Conservation (phyloP, 2,797 vertebrate genomes). For the Numenius phaeopus region DNA sequence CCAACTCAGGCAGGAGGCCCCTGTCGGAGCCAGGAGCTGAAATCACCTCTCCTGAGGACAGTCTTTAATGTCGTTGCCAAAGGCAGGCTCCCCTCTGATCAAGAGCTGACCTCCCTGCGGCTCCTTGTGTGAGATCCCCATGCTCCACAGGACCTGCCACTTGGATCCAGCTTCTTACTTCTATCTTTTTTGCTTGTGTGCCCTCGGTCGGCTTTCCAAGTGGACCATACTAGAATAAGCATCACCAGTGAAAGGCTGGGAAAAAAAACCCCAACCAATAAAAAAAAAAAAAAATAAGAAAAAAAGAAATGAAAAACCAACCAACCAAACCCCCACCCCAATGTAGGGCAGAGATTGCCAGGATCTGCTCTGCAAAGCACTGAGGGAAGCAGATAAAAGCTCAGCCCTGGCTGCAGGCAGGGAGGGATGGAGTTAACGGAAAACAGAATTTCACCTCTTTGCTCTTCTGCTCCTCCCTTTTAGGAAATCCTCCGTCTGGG, state of each 20-base stretch:
- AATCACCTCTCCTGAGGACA: slow-evolving; percentile 25
- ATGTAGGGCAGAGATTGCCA: not conserved
- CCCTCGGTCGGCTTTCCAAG: accelerated
- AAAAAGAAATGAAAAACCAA: too few species aligned
- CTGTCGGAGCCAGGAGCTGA: slow-evolving; percentile 30
- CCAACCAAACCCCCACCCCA: not conserved
- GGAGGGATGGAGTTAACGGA: not conserved
- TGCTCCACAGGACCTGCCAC: not conserved
- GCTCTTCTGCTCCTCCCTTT: not conserved
- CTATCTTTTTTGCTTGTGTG: not conserved
- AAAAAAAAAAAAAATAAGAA: not conserved
- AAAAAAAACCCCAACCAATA: not conserved
- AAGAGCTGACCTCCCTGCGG: not conserved
- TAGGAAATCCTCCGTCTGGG: not conserved
- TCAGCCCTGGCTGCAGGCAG: not conserved
- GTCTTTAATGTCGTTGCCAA: not conserved
- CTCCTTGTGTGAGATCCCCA: not conserved
- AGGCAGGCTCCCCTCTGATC: not conserved
- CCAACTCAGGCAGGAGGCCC: slow-evolving; percentile 54
- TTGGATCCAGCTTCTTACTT: not conserved
- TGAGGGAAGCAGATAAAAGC: not conserved
- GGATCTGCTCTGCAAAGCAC: not conserved
- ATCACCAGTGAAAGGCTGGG: not conserved
- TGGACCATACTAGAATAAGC: not conserved
- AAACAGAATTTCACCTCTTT: not conserved